Base-by-base conservation (phyloP, 2,797 vertebrate species). In the Spinus olivaceus region DNA sequence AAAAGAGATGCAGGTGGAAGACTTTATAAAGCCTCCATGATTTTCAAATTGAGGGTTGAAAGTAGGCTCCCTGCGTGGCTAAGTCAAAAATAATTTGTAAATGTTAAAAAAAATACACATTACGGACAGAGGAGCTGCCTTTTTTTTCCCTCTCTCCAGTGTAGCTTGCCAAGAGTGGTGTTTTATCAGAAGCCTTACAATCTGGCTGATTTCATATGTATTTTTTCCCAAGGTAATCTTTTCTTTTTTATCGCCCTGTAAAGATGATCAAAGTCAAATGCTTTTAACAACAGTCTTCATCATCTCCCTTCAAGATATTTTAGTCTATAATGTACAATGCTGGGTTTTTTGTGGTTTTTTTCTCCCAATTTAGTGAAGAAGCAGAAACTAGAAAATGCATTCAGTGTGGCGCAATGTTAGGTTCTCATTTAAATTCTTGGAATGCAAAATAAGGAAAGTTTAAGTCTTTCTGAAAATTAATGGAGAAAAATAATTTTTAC, bases 1-100 rank as follows among this genome's bases (percentile, higher is more conserved):
- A 98, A 97, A 96, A 97, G 98, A 97, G 92, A 91, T 97, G 98
- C 98, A 98, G 98, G 98, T 98, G 98, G 98, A 97, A 91, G 92
- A 97, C 94, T 97, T 97, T 97, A 96, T 96, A 97, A 97, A 98
- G 97, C 97, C 91, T 96, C 96, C 96, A 97, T 98, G 98, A 98
- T 98, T 98, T 98, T 97, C 96, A 97, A 94, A 97, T 97, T 96
- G 97, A 87, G 86, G 96, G 87, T 96, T 97, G 97, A 97, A 98
- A 98, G 97, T 97, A 97, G 98, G 93, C 97, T 97, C 97, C 98
- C 98, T 97, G 98, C 97, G 3, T 97, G 86, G 97, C 94, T 95
- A 97, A 97, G 95, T 97, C 95, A 97, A 97, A 98, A 97, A 98
- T 98, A 97, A 98, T 97, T 97, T 97, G 96, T 92, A 92, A 97